Conservation (phyloP, 1,140 invertebrate genomes). For the Leptinotarsa lineolata region DNA sequence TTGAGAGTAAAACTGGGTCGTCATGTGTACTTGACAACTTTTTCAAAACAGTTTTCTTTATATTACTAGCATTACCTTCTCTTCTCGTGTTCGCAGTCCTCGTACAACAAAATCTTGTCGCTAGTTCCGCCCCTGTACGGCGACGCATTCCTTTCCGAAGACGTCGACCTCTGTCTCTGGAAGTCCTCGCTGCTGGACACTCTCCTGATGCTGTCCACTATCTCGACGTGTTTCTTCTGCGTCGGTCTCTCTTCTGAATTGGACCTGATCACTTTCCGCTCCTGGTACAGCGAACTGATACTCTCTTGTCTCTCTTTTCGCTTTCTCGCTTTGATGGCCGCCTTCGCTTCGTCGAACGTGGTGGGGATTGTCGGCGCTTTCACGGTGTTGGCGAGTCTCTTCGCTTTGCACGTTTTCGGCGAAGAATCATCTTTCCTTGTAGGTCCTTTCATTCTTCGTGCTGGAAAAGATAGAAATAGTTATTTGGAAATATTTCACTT, state of each 20-base stretch:
- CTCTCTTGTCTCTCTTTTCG: slow-evolving; percentile 77
- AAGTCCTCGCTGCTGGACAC: slow-evolving; percentile 71
- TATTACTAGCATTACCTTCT: slow-evolving; percentile 42
- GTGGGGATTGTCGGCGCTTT: slow-evolving; percentile 16
- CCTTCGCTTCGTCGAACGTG: slow-evolving; percentile 52
- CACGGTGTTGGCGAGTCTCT: slow-evolving; percentile 4
- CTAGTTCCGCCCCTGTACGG: slow-evolving; percentile 22
- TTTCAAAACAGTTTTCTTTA: no score
- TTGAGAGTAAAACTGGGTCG: no score
- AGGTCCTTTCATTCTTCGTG: slow-evolving; percentile 51
- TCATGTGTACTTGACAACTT: no score
- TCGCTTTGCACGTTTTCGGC: slow-evolving; percentile 25
- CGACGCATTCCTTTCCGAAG: slow-evolving; percentile 32
- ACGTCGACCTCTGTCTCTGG: slow-evolving; percentile 56
- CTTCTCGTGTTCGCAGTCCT: slow-evolving; percentile 53
- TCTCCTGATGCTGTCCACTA: slow-evolving; percentile 61
- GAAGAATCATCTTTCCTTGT: slow-evolving; percentile 43
- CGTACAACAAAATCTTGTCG: slow-evolving; percentile 40
- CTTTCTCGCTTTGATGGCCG: slow-evolving; percentile 62
- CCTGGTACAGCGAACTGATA: slow-evolving; percentile 65
- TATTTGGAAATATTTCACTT: no score
- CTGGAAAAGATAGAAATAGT: neutral
- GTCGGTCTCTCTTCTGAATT: slow-evolving; percentile 70
- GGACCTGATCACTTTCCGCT: slow-evolving; percentile 78
- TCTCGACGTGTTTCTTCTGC: slow-evolving; percentile 53